Percentiles rank a stretch among this genome's conserved stretches.
Conservation (phyloP, 1,140 invertebrate species). For the Formica exsecta region DNA sequence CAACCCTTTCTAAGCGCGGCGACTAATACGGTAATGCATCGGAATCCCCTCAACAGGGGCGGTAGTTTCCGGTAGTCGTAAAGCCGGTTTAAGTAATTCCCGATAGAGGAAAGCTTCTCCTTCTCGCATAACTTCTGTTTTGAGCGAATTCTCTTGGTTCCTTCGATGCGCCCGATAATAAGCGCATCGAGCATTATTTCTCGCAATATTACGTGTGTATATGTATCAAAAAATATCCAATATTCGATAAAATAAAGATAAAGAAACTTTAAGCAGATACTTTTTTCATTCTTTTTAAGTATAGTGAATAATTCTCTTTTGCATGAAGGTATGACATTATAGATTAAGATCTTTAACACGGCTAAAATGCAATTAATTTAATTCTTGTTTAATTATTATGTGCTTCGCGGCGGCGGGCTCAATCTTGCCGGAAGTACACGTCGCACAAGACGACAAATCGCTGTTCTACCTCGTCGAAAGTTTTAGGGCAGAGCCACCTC, state of each 20-base stretch:
- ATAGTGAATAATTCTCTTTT: not conserved
- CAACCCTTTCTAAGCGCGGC: slow-evolving; percentile 84
- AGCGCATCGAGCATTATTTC: not conserved
- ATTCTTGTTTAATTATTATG: slow-evolving; percentile 48
- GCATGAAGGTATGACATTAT: not conserved
- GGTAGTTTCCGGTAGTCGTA: slow-evolving; percentile 84
- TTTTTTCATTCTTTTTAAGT: not conserved
- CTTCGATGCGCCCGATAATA: slow-evolving; percentile 31
- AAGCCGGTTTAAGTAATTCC: slow-evolving; percentile 86
- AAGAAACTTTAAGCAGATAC: not conserved
- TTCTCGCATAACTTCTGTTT: slow-evolving; percentile 51
- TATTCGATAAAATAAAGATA: not conserved
- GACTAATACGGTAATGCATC: slow-evolving; percentile 86
- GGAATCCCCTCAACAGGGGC: slow-evolving; percentile 82
- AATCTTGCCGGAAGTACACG: slow-evolving; percentile 57
- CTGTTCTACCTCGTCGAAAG: slow-evolving; percentile 74
- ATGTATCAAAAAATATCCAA: not conserved
- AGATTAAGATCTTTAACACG: not conserved
- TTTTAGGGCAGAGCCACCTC: slow-evolving; percentile 67
- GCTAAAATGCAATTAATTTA: slow-evolving; percentile 12
- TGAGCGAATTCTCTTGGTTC: slow-evolving; percentile 50
- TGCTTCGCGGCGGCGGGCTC: not conserved
- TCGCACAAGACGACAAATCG: slow-evolving; percentile 71
- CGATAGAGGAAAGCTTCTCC: slow-evolving; percentile 81
- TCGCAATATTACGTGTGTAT: not conserved